phyloP scores from a whole-genome alignment of 1,140 invertebrate genomes.

The Diprion similis region DNA sequence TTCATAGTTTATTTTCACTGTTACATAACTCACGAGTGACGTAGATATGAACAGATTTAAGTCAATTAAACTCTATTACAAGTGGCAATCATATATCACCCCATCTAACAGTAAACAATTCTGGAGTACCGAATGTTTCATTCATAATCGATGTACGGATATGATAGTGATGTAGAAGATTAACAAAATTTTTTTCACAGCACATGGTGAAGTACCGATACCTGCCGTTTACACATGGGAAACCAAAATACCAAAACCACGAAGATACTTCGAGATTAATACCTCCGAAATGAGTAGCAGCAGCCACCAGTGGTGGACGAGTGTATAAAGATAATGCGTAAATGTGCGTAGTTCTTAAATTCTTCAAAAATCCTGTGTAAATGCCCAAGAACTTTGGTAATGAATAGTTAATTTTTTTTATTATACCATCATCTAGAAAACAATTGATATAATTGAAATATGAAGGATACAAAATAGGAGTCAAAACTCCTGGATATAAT shows the following conservation, averaged over 20 bases:
- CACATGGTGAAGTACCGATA: slow-evolving; percentile 99
- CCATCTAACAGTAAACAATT: no score
- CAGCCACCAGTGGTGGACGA: slow-evolving; percentile 8
- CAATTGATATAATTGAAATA: slow-evolving; percentile 34
- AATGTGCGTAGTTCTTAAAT: slow-evolving; percentile 50
- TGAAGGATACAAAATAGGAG: slow-evolving; percentile 9
- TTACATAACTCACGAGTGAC: no score
- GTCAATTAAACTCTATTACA: no score
- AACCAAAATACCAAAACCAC: slow-evolving; percentile 87
- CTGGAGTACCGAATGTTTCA: no score
- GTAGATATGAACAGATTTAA: no score
- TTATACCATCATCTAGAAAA: slow-evolving; percentile 28
- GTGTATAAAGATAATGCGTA: slow-evolving; percentile 38
- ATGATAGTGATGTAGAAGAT: slow-evolving; percentile 18
- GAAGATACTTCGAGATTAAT: slow-evolving; percentile 67
- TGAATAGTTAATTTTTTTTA: slow-evolving; percentile 33
- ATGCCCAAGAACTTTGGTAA: slow-evolving; percentile 20
- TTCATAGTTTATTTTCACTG: no score
- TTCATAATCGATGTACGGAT: no score
- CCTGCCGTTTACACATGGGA: slow-evolving; percentile 97
- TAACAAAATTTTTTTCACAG: slow-evolving; percentile 69
- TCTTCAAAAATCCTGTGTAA: slow-evolving; percentile 33
- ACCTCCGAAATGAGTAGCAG: slow-evolving; percentile 40
- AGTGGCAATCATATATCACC: no score
- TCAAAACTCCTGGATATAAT: background rate